phyloP scores from a whole-genome alignment of 2,797 vertebrate species.

The Podargus strigoides region DNA sequence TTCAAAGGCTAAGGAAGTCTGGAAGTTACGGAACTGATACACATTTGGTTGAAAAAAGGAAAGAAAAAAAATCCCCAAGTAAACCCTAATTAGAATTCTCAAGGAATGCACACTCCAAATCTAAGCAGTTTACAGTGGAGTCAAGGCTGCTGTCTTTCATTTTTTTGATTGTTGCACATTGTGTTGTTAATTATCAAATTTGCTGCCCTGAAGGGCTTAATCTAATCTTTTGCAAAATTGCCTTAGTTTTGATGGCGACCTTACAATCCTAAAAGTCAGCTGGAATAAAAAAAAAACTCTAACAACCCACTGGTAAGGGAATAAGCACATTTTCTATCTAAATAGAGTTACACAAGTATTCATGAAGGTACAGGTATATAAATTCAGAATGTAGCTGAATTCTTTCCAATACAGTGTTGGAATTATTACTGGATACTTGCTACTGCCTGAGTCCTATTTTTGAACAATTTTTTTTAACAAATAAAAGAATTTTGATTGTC shows the following conservation, averaged over 20 bases:
- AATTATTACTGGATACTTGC: not conserved
- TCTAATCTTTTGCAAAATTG: not conserved
- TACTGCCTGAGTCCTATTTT: not conserved
- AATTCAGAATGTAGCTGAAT: not conserved
- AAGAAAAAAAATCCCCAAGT: not conserved
- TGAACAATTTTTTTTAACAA: not conserved
- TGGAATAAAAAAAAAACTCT: not conserved
- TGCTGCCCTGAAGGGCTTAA: not conserved
- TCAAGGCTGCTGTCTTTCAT: not conserved
- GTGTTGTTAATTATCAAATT: not conserved
- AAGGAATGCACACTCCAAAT: not conserved
- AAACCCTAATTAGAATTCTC: not conserved
- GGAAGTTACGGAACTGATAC: not conserved
- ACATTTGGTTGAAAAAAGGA: not conserved
- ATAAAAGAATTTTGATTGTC: not conserved
- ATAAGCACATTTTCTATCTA: not conserved
- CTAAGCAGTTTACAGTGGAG: accelerated
- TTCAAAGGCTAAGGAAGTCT: not conserved
- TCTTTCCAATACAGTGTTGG: not conserved
- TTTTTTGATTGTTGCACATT: not conserved
- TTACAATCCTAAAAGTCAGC: not conserved
- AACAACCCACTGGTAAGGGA: not conserved
- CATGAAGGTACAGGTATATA: not conserved
- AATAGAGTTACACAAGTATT: not conserved
- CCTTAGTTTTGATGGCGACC: not conserved